These are phyloP conservation scores for Megalopta genalis DNA, from an alignment of 1,140 invertebrate species.

Conservation along the genomic window DNA sequence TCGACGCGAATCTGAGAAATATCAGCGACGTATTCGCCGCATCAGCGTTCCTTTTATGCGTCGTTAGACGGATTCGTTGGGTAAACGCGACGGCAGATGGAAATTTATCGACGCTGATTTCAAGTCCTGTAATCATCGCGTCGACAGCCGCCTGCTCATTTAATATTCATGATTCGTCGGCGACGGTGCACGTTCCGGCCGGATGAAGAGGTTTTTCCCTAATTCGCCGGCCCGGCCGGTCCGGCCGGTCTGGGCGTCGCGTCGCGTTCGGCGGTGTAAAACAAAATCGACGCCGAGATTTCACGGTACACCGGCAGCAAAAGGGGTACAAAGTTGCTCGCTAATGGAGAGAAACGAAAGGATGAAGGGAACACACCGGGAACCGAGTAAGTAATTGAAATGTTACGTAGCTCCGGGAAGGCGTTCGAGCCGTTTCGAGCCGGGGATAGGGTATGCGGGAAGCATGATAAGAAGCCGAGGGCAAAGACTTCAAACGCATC, in stretches of 20 bases:
- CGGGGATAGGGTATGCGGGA: background rate
- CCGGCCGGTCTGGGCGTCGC: background rate
- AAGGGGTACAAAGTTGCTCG: background rate
- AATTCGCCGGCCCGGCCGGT: background rate
- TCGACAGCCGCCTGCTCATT: background rate
- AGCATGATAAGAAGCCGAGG: slow-evolving; percentile 20
- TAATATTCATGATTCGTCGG: slow-evolving; percentile 5
- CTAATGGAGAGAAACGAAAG: slow-evolving; percentile 42
- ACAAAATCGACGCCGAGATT: slow-evolving; percentile 20
- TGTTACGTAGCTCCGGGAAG: slow-evolving; percentile 1
- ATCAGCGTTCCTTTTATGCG: background rate
- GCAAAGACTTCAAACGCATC: slow-evolving; percentile 24
- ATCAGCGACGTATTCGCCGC: too few species aligned
- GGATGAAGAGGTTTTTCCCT: slow-evolving; percentile 13
- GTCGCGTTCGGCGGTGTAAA: background rate
- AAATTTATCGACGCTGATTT: background rate
- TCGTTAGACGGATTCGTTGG: background rate
- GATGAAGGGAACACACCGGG: background rate
- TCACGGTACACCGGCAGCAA: slow-evolving; percentile 14
- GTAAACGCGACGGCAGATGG: too few species aligned
- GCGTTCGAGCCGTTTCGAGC: background rate
- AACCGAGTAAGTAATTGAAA: slow-evolving; percentile 45
- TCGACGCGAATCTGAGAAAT: too few species aligned
- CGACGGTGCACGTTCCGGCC: background rate
- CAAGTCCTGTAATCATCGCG: background rate